Evolutionary conservation across 2,797 vertebrate genomes (phyloP).

Genomic region (Eulemur albifrons): DNA sequence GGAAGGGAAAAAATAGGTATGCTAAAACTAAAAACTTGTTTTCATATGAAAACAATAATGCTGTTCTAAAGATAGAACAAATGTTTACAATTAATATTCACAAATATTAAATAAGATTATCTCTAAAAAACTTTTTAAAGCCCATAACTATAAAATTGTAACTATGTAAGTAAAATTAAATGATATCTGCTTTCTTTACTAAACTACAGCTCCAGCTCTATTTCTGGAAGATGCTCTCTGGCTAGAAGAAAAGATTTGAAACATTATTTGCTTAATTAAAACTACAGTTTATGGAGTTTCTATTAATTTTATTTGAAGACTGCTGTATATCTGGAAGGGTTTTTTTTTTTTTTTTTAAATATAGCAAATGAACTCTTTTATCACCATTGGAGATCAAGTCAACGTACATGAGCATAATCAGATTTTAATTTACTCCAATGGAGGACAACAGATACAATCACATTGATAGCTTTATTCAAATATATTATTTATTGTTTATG

Average conservation of each 20-base stretch:
- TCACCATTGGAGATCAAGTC: slow-evolving; percentile 72
- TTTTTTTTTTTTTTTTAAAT: slow-evolving; percentile 54
- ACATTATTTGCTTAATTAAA: slow-evolving; percentile 56
- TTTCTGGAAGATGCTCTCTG: not conserved
- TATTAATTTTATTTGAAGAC: slow-evolving; percentile 18
- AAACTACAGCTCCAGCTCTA: not conserved
- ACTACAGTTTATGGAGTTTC: not conserved
- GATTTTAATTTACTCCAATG: slow-evolving; percentile 78
- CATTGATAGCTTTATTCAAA: slow-evolving; percentile 76
- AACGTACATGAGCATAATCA: slow-evolving; percentile 68
- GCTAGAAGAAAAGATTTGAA: slow-evolving; percentile 16
- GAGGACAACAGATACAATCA: slow-evolving; percentile 76
- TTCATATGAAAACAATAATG: not conserved
- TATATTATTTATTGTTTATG: slow-evolving; percentile 65
- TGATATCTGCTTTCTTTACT: not conserved
- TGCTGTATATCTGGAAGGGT: slow-evolving; percentile 45
- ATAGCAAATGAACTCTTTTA: slow-evolving; percentile 67
- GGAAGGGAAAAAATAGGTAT: too few species aligned
- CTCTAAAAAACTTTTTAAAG: not conserved
- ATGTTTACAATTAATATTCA: not conserved
- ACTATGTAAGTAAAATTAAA: not conserved
- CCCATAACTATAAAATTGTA: not conserved
- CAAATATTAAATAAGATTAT: slow-evolving; percentile 17
- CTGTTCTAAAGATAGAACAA: not conserved
- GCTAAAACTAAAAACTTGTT: not conserved